phyloP scores from a whole-genome alignment of 2,888 invertebrate genomes.

The Shargacucullia verbasci region DNA sequence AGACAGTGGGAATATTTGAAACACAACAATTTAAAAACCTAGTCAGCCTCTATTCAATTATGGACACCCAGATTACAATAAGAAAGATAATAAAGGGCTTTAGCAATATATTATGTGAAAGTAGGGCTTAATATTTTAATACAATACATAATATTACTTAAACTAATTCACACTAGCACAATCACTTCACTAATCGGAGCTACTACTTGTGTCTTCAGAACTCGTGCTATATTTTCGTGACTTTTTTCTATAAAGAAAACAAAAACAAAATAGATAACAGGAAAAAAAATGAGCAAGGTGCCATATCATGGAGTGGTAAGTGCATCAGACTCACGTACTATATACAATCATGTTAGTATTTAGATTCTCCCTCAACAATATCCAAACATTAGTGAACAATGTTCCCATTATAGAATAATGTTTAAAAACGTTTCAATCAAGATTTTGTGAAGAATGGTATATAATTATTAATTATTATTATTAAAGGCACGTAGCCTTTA shows the following conservation, averaged over 20 bases:
- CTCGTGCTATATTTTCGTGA: slow-evolving; percentile 86
- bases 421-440: background rate
- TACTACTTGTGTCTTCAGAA: slow-evolving; percentile 84
- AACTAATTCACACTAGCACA: slow-evolving; percentile 70
- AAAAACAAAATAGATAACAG: slow-evolving; percentile 71
- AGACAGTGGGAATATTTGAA: slow-evolving; percentile 45
- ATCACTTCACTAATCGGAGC: slow-evolving; percentile 82
- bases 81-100: slow-evolving; percentile 49
- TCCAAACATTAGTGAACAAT: background rate
- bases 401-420: background rate
- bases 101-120: slow-evolving; percentile 61
- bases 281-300: slow-evolving; percentile 60
- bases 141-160: slow-evolving; percentile 74
- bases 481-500: too few species aligned
- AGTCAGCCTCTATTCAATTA: slow-evolving; percentile 48
- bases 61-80: slow-evolving; percentile 47
- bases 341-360: slow-evolving; percentile 18
- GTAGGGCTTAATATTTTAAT: slow-evolving; percentile 59
- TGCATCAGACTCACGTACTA: slow-evolving; percentile 12
- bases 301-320: slow-evolving; percentile 58
- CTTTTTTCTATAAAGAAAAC: slow-evolving; percentile 88
- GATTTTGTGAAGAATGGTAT: too few species aligned
- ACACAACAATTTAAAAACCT: slow-evolving; percentile 19
- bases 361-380: background rate
- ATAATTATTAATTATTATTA: too few species aligned